A percentile compares a stretch with the other conserved stretches of the same genome.
Evolutionary conservation across 2,888 invertebrate genomes (phyloP).

Genomic region (Periphyllus acericola): DNA sequence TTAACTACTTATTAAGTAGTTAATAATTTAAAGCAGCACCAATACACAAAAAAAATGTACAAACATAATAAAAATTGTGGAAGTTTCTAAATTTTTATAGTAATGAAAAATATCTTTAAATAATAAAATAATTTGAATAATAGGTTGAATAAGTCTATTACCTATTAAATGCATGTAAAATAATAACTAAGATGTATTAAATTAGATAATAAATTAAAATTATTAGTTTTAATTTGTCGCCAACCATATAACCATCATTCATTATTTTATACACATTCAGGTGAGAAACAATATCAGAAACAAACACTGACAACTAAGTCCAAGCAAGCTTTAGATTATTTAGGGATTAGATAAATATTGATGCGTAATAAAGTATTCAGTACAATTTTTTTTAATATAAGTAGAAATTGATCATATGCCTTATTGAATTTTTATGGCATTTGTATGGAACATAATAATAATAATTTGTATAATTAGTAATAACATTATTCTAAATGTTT

Average conservation of each 20-base stretch:
- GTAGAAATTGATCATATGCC: neutral
- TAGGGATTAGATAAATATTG: neutral
- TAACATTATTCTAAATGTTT: neutral
- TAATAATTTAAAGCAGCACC: conserved; percentile 30
- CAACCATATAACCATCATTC: too few species aligned
- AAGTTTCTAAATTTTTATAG: neutral
- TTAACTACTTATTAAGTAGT: neutral
- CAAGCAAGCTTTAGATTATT: too few species aligned
- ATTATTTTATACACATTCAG: too few species aligned
- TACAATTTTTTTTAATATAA: neutral
- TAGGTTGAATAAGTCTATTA: neutral
- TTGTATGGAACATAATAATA: neutral
- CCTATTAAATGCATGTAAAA: neutral
- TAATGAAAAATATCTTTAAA: neutral
- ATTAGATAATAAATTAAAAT: neutral
- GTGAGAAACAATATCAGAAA: too few species aligned
- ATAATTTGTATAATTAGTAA: neutral
- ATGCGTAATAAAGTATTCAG: neutral
- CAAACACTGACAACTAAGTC: too few species aligned
- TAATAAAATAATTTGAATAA: neutral
- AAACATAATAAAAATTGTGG: neutral
- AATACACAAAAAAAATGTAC: neutral
- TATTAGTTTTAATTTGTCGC: neutral
- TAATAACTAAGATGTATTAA: neutral
- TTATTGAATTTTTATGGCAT: conserved; percentile 23